These are phyloP conservation scores for Gymnocephalus cernua DNA, from an alignment of 2,113 vertebrate genomes.

Conservation along the genomic window DNA sequence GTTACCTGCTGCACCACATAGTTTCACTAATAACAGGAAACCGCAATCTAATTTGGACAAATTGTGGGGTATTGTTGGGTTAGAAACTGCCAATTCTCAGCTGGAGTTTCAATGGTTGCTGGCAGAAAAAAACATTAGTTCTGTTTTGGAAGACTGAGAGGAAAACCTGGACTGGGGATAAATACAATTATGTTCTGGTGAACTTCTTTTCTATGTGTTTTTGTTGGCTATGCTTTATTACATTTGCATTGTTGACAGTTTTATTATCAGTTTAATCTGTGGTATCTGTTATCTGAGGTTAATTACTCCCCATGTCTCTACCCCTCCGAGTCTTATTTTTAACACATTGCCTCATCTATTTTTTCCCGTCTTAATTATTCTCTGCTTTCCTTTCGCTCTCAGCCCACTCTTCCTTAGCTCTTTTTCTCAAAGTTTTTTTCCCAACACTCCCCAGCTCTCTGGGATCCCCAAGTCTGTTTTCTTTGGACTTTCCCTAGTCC, in stretches of 20 bases:
- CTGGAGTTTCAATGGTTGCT: neutral
- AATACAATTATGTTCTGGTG: neutral
- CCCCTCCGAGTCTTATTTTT: neutral
- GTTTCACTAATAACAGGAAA: slow-evolving; percentile 28
- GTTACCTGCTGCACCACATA: slow-evolving; percentile 13
- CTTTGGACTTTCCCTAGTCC: slow-evolving; percentile 46
- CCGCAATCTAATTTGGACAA: slow-evolving; percentile 19
- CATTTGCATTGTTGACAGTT: neutral
- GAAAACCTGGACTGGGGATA: neutral
- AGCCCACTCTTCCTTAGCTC: neutral
- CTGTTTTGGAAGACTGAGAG: neutral
- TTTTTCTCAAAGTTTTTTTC: slow-evolving; percentile 15
- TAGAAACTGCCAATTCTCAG: neutral
- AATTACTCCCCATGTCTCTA: slow-evolving; percentile 2
- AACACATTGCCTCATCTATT: neutral
- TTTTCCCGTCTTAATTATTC: neutral
- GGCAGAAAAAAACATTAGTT: neutral
- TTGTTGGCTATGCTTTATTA: neutral
- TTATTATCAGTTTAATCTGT: neutral
- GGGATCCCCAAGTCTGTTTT: slow-evolving; percentile 54
- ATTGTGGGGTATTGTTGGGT: neutral
- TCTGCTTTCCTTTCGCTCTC: neutral
- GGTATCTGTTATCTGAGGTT: slow-evolving; percentile 1
- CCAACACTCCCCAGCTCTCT: slow-evolving; percentile 25
- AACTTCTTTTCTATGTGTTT: neutral